Evolutionary conservation across 2,113 vertebrate species (phyloP).

Genomic region (Elachura formosa): DNA sequence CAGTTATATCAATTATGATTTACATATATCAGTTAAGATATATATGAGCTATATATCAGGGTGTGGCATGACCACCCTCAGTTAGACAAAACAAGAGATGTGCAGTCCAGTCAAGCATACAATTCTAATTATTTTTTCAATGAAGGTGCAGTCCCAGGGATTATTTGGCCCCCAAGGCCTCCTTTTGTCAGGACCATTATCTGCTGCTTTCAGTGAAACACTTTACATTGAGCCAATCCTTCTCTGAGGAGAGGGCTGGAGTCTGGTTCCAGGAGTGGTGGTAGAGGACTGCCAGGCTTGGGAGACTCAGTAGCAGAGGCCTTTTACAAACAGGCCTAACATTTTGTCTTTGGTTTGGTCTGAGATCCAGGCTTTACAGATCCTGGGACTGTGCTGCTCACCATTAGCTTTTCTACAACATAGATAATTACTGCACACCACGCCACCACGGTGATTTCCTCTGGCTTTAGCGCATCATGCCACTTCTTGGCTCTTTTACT

Average conservation of each 20-base stretch:
- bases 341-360: not conserved
- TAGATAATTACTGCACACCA: not conserved
- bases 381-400: not conserved
- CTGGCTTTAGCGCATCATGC: not conserved
- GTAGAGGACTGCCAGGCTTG: not conserved
- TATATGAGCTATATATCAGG: no score
- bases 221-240: not conserved
- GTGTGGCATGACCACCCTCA: not conserved
- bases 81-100: not conserved
- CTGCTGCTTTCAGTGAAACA: not conserved
- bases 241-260: not conserved
- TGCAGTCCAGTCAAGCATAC: not conserved
- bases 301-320: not conserved
- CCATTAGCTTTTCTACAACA: not conserved
- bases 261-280: not conserved
- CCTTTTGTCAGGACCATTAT: fast-evolving
- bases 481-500: not conserved
- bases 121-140: not conserved
- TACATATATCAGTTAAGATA: no score
- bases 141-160: no score
- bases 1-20: no score
- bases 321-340: not conserved
- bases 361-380: not conserved
- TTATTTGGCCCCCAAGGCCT: not conserved
- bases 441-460: not conserved